These are phyloP conservation scores for Oscheius sp. DNA, from an alignment of 2,888 invertebrate species.

Conservation along the genomic window DNA sequence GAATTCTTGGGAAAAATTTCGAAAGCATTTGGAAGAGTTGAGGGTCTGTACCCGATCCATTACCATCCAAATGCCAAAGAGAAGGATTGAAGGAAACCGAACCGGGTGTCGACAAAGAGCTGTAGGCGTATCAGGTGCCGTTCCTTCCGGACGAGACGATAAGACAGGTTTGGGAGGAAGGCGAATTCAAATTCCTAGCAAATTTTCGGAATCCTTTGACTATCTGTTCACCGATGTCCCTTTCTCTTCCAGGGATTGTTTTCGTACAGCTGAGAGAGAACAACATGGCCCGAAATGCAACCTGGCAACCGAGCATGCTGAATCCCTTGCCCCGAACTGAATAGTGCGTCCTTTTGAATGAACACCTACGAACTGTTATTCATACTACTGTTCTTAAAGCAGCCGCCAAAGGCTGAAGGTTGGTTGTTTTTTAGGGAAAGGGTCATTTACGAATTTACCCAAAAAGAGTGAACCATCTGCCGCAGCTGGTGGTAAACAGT, in stretches of 20 bases:
- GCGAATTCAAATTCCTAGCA: slow-evolving; percentile 15
- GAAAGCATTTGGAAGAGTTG: neutral
- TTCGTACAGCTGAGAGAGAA: slow-evolving; percentile 17
- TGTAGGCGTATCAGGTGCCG: slow-evolving; percentile 19
- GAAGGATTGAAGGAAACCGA: no score
- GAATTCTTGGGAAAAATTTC: neutral
- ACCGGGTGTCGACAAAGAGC: slow-evolving; percentile 4
- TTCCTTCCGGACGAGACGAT: slow-evolving; percentile 29
- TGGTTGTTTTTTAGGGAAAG: neutral
- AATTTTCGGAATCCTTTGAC: neutral
- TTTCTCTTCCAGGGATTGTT: slow-evolving; percentile 1
- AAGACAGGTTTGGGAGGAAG: slow-evolving; percentile 4
- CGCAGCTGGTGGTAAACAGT: slow-evolving; percentile 4
- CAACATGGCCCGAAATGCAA: slow-evolving; percentile 9
- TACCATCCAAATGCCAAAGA: no score
- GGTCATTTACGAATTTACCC: neutral
- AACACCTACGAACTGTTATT: slow-evolving; percentile 18
- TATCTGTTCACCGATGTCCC: neutral
- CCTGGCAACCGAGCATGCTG: slow-evolving; percentile 3
- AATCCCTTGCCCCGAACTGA: neutral
- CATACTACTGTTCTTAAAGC: slow-evolving; percentile 6
- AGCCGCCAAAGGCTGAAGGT: neutral
- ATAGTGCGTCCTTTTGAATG: neutral
- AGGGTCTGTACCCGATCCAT: no score
- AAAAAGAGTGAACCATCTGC: slow-evolving; percentile 15